Evolutionary conservation across 2,888 invertebrate genomes (phyloP), one percentile per base, ranked within the genome.

Genomic region (Cetonia aurata): DNA sequence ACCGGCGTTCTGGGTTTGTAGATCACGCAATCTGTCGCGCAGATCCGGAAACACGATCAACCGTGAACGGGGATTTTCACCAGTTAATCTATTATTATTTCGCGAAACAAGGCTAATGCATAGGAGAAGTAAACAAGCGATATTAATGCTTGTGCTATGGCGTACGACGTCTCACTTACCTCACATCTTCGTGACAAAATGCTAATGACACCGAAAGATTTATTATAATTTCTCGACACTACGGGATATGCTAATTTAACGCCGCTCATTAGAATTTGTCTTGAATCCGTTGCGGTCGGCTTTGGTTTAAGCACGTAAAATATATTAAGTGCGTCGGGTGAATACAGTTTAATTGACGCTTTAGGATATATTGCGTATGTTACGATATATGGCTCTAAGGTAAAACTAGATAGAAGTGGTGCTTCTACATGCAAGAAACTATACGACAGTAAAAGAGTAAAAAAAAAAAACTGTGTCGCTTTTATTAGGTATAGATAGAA

Each of bases 61-160:
- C 48, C 48, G 48, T 48, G 13, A 48, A 48, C 9, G 37, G 6
- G 48, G n/a, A 48, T 10, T 48, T 48, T 48, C 48, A 6, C 17
- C 48, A 12, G 6, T 48, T 48, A 13, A 48, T 6, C 3, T 15
- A 13, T 17, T 48, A 48, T 48, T 17, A 48, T 48, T 25, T 48
- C 48, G 17, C 48, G 48, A 48, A 48, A 48, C 12, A 13, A 48
- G 48, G 48, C 48, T 48, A 48, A 48, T 17, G 48, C 44, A 13
- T n/a, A 48, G 13, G 48, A 6, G 48, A 48, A 48, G n/a, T 48
- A 48, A 48, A 48, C 48, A 48, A 48, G 12, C 48, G 48, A 48
- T 48, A 48, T 48, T 37, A 37, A 37, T 48, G 48, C 12, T 48
- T 48, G 1, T 37, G 2, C 4, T 25, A 3, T 8, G 3, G 48